phyloP scores from a whole-genome alignment of 2,888 invertebrate genomes.

The Eupithecia subfuscata region DNA sequence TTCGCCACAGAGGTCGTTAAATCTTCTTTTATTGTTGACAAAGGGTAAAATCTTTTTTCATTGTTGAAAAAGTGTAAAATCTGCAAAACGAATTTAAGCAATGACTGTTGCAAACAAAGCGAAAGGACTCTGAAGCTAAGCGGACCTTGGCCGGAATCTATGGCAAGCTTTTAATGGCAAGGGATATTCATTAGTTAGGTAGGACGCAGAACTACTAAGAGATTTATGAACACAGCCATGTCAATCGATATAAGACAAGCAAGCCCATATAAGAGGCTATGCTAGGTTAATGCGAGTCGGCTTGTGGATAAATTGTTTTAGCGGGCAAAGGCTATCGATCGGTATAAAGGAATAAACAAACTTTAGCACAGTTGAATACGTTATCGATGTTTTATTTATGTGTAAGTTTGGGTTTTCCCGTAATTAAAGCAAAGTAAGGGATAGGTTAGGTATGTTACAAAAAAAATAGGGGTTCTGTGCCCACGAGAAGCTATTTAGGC shows the following conservation, averaged over 20 bases:
- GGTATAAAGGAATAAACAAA: background rate
- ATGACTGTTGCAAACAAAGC: constrained; percentile 58
- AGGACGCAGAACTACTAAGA: constrained; percentile 15
- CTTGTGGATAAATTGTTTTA: background rate
- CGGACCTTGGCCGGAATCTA: constrained; percentile 76
- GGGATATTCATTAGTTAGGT: constrained; percentile 37
- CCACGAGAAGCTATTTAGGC: background rate
- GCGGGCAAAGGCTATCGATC: constrained; percentile 5
- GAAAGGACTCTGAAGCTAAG: constrained; percentile 62
- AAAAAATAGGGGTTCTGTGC: background rate
- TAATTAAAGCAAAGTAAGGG: background rate
- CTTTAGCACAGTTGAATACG: background rate
- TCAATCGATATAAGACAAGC: background rate
- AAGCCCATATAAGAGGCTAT: background rate
- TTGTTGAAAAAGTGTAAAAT: constrained; percentile 12
- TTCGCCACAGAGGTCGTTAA: too few relatives aligned
- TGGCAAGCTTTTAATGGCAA: constrained; percentile 48
- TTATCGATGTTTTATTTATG: background rate
- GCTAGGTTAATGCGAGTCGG: background rate
- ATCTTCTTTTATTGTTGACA: background rate
- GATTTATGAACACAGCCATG: constrained; percentile 28
- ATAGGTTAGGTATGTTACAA: background rate
- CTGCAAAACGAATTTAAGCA: constrained; percentile 33
- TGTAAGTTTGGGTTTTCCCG: background rate
- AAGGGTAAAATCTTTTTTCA: background rate